Evolutionary conservation across 2,888 invertebrate genomes (phyloP).

Genomic region (Eupsilia transversa): DNA sequence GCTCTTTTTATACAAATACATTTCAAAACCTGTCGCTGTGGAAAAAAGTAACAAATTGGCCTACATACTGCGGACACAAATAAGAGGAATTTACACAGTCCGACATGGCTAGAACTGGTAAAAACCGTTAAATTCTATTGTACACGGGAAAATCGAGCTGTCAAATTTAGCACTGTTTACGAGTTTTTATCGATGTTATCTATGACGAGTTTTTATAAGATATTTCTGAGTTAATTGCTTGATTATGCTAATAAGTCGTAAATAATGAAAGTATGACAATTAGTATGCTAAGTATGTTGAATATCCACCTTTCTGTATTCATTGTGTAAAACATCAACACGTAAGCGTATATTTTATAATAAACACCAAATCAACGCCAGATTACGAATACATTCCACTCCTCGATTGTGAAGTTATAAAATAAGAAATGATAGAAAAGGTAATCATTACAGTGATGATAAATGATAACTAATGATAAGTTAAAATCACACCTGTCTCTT

Average conservation of each 20-base stretch:
- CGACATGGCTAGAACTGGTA: conserved; percentile 78
- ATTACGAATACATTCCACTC: conserved; percentile 42
- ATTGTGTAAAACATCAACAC: conserved; percentile 49
- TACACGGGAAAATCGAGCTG: conserved; percentile 71
- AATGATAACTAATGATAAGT: conserved; percentile 53
- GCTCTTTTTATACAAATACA: conserved; percentile 71
- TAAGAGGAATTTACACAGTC: conserved; percentile 84
- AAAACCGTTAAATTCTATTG: conserved; percentile 83
- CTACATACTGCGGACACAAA: conserved; percentile 84
- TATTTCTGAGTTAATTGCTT: conserved; percentile 52
- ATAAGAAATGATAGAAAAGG: conserved; percentile 36
- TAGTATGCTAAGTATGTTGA: conserved; percentile 49
- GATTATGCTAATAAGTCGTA: conserved; percentile 59
- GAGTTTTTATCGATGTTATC: conserved; percentile 50
- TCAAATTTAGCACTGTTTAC: conserved; percentile 68
- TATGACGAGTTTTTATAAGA: conserved; percentile 48
- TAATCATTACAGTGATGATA: conserved; percentile 56
- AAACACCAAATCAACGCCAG: conserved; percentile 41
- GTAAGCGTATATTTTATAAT: conserved; percentile 53
- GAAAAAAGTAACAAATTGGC: conserved; percentile 82
- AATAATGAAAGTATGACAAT: conserved; percentile 47
- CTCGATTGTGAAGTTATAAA: conserved; percentile 39
- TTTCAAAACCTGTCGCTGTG: conserved; percentile 83
- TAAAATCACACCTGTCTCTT: conserved; percentile 56
- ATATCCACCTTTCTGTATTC: conserved; percentile 40